Evolutionary conservation across 2,888 invertebrate genomes (phyloP), one percentile per base, ranked within the genome.

Genomic region (Holacanthella duospinosa): DNA sequence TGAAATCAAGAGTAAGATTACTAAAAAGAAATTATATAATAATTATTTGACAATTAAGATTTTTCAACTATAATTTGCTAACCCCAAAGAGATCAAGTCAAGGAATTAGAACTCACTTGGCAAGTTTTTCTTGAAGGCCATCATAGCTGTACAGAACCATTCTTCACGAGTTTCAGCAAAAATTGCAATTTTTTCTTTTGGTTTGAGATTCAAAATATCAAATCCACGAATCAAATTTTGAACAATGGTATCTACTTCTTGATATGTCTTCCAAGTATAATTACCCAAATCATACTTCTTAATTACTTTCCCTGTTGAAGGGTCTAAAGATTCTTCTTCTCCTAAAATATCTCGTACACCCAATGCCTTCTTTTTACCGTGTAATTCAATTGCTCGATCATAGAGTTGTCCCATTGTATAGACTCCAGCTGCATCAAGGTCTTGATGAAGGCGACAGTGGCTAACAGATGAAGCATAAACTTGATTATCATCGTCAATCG

Each of bases 111-210:
- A 64, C 71, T 75, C 72, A 88, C 88, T 83, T 59, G 92, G 88
- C 76, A 93, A 87, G 77, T 89, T 93, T 79, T 89, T 90, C 77
- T 91, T 92, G 81, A 99, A 94, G 78, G 94, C 89, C 61, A 93
- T 95, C 75, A 96, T 91, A 1, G 95, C 94, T 0, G 93, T 89
- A 59, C 96, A 82, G 86, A 97, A 88, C 99, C 99, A 99, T 80
- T 99, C 97, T 57, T 91, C 91, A 72, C 96, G 82, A 0, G 97
- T 99, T 80, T 99, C 99, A 0, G 96, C 94, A 81, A 95, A 97
- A 75, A 99, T 86, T 62, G 90, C 93, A 71, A 97, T 82, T 77
- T 89, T 90, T 67, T 84, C 79, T 12, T 82, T 82, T 9, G 88
- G 85, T 72, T 80, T 78, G 74, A 88, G 84, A 29, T 93, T 93